A percentile compares a stretch with the other conserved stretches of the same genome.
Evolutionary conservation across 2,888 invertebrate species (phyloP).

Genomic region (Coleophora deauratella): DNA sequence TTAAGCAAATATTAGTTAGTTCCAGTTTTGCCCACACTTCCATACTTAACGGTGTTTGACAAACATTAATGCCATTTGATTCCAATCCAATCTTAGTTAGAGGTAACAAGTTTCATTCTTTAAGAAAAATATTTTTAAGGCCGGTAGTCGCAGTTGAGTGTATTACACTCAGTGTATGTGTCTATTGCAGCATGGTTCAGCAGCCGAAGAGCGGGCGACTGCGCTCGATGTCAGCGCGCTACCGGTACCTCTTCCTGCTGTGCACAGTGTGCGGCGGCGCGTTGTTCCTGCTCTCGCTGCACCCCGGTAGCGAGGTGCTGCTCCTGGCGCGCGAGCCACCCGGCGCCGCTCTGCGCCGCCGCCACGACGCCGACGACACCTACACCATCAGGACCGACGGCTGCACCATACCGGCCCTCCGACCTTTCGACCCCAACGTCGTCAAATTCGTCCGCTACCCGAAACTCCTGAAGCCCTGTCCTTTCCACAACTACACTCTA

Average conservation of each 20-base stretch:
- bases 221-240: conserved; percentile 33
- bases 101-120: too few relatives aligned
- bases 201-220: conserved; percentile 24
- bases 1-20: too few relatives aligned
- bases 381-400: conserved; percentile 77
- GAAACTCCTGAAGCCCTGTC: conserved; percentile 63
- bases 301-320: conserved; percentile 38
- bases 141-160: too few relatives aligned
- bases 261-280: conserved; percentile 46
- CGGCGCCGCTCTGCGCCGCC: conserved; percentile 16
- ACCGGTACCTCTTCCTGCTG: conserved; percentile 48
- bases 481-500: conserved; percentile 63
- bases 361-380: conserved; percentile 27
- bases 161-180: not conserved
- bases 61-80: too few relatives aligned
- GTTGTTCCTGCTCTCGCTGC: conserved; percentile 47
- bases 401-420: conserved; percentile 78
- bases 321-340: conserved; percentile 33
- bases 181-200: conserved; percentile 48
- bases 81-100: too few relatives aligned
- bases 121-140: too few relatives aligned
- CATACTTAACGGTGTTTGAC: too few relatives aligned
- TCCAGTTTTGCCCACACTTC: too few relatives aligned
- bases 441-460: conserved; percentile 68
- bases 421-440: conserved; percentile 74